Evolutionary conservation across 1,140 invertebrate genomes (phyloP).

Genomic region (Apis cerana): DNA sequence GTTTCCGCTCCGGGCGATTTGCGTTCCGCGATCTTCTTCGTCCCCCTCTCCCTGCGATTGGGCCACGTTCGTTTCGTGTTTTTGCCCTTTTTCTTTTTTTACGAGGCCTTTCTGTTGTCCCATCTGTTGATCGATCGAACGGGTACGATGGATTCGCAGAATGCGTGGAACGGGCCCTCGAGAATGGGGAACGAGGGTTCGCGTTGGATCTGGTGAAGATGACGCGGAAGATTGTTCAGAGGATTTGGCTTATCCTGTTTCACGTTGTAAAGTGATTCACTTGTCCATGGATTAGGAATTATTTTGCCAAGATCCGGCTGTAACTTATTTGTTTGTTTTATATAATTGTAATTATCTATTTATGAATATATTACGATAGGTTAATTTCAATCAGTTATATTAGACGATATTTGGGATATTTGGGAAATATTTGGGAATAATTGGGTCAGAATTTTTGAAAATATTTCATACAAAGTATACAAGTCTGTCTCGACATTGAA

Average conservation of each 20-base stretch:
- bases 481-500: no score
- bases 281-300: background rate
- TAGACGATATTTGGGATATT: no score
- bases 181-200: slow-evolving; percentile 7
- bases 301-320: no score
- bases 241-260: slow-evolving; percentile 1
- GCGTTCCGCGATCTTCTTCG: slow-evolving; percentile 38
- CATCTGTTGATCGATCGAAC: slow-evolving; percentile 23
- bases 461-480: no score
- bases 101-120: slow-evolving; percentile 19
- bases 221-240: background rate
- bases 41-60: background rate
- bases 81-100: slow-evolving; percentile 1
- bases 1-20: slow-evolving; percentile 64
- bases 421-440: no score
- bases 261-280: background rate
- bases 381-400: no score
- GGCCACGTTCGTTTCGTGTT: slow-evolving; percentile 1
- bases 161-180: background rate
- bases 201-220: background rate
- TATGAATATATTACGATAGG: no score
- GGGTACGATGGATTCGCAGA: background rate
- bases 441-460: no score
- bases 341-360: no score
- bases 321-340: no score